Base-by-base conservation (phyloP, 1,140 invertebrate species). In the Magallana gigas region DNA sequence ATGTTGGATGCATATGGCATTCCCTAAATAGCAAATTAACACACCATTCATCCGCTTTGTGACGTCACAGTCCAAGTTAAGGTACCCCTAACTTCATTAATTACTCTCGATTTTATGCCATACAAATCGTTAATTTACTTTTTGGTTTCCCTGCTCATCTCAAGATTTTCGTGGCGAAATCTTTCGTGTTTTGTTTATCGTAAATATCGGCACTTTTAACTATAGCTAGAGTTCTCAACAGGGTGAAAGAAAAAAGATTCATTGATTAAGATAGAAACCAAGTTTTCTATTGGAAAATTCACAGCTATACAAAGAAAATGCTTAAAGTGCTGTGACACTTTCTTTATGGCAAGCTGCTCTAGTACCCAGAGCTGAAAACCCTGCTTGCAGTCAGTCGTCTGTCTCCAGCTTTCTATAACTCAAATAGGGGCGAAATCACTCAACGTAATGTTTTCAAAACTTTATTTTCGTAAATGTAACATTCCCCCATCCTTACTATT, bases 21-120 rank as follows among this genome's bases (percentile, higher is more conserved):
- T 76, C 68, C 68, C 68, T 76, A 76, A 76, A 76, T 76, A 76
- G 68, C 68, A 76, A 76, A 76, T 76, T 76, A 76, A 76, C 68
- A 76, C 68, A 12, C 2, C 68, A 76, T 76, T 76, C 68, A 76
- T 12, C 36, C 23, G 36, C 23, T 76, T 11, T 76, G 29, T 18
- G 23, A 18, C 23, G 36, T 29, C 36, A 76, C 68, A 76, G 36
- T 76, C 14, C 36, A 29, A 76, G 68, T 76, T 76, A 36, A 76
- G 68, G 68, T 76, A 76, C 68, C 23, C 23, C 68, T 76, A 76
- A 76, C 23, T 76, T 76, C 23, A 76, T 76, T 76, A 76, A 76
- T 23, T 76, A 76, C 18, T 76, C 68, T 76, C 68, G 18, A 76
- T 76, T 76, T 76, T 76, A 11, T 29, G 12, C 23, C 68, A 76